phyloP scores from a whole-genome alignment of 92 coral and sea anemone species.

The Virgularia gustaviana region DNA sequence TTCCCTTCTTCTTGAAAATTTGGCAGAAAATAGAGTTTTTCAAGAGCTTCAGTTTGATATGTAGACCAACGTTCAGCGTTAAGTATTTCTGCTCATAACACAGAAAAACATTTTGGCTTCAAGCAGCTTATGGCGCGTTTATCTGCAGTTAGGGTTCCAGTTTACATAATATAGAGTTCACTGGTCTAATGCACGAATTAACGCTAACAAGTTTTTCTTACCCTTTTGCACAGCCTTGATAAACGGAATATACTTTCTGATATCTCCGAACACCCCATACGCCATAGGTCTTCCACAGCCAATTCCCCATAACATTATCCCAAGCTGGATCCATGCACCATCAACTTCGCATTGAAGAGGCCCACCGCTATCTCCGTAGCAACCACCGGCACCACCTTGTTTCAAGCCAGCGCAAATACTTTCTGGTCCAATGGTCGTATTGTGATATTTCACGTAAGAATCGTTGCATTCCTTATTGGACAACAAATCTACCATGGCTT shows the following conservation, averaged over 20 bases:
- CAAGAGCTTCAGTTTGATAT: too few relatives aligned
- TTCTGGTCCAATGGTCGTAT: constrained; percentile 48
- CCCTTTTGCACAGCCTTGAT: constrained; percentile 60
- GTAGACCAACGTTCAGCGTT: too few relatives aligned
- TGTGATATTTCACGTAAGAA: too few relatives aligned
- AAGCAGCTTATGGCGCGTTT: too few relatives aligned
- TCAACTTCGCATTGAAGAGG: constrained; percentile 73
- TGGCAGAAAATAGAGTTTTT: too few relatives aligned
- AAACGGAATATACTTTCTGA: constrained; percentile 63
- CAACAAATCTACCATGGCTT: constrained; percentile 58
- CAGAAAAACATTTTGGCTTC: too few relatives aligned
- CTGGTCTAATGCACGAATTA: too few relatives aligned
- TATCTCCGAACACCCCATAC: constrained; percentile 87
- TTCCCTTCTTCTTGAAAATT: too few relatives aligned
- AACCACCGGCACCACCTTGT: constrained; percentile 67
- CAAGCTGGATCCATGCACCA: constrained; percentile 71
- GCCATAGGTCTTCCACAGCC: constrained; percentile 77
- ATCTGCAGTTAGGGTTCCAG: too few relatives aligned
- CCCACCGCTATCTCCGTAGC: constrained; percentile 83
- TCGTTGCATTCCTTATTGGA: constrained; percentile 55
- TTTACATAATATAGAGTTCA: too few relatives aligned
- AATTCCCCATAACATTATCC: constrained; percentile 82
- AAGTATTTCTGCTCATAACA: too few relatives aligned
- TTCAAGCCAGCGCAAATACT: constrained; percentile 66
- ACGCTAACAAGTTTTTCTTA: constrained; percentile 3